Conservation (phyloP, 2,888 invertebrate species). For the Luperina nickerlii region DNA sequence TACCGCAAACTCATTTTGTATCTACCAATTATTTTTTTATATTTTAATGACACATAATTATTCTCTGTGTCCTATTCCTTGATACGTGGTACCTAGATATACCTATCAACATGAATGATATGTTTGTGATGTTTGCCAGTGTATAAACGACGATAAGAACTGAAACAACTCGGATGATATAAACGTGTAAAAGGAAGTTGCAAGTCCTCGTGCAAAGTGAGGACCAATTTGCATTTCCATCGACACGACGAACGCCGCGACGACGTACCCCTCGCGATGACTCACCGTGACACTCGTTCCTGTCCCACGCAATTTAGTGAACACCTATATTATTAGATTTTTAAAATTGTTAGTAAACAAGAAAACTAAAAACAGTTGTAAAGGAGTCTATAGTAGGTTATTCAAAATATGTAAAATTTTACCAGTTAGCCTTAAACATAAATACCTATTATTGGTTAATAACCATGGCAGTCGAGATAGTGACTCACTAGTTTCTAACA, state of each 20-base stretch:
- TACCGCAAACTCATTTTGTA: slow-evolving; percentile 38
- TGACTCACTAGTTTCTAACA: too few relatives aligned
- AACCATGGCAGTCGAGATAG: too few relatives aligned
- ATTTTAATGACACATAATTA: slow-evolving; percentile 39
- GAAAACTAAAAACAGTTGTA: too few relatives aligned
- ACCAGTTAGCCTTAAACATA: too few relatives aligned
- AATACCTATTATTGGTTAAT: too few relatives aligned
- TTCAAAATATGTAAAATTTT: not conserved
- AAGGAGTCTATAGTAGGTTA: too few relatives aligned
- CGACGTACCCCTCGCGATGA: slow-evolving; percentile 71
- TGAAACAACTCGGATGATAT: slow-evolving; percentile 56
- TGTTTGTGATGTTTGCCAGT: slow-evolving; percentile 5
- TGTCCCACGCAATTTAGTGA: slow-evolving; percentile 59
- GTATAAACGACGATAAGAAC: slow-evolving; percentile 29
- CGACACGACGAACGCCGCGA: slow-evolving; percentile 65
- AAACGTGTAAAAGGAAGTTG: slow-evolving; percentile 74
- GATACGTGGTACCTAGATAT: not conserved
- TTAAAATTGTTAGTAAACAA: too few relatives aligned
- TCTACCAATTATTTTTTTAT: slow-evolving; percentile 28
- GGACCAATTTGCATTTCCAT: slow-evolving; percentile 79
- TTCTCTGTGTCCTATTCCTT: slow-evolving; percentile 32
- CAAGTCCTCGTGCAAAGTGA: slow-evolving; percentile 79
- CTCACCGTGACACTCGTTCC: slow-evolving; percentile 67
- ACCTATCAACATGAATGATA: slow-evolving; percentile 10
- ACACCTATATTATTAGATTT: slow-evolving; percentile 14